Base-by-base conservation (phyloP, 2,888 invertebrate genomes). In the Dione vanillae region DNA sequence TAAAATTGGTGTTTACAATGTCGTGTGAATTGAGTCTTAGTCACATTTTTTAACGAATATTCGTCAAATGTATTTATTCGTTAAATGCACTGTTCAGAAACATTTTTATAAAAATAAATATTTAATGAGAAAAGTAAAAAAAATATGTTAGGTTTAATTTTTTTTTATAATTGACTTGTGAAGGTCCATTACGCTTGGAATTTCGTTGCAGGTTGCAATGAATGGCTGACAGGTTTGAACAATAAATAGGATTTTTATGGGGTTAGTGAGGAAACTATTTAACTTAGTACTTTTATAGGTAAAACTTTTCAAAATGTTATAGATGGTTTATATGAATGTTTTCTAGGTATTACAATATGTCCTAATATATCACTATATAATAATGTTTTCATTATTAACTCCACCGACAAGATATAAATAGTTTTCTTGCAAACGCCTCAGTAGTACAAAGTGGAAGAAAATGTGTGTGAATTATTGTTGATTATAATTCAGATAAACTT, bases 401-500 rank as follows among this genome's bases (percentile, higher is more conserved):
- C 35, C 35, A 65, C 49, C 41, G 56, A 52, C 70, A 51, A 72
- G 49, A 73, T 66, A 61, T 40, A 71, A 72, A 68, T 77, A 72
- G 71, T 72, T 78, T 83, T 79, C 84, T 85, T 84, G 83, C 85
- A 83, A 84, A 84, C 80, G 81, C 79, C 78, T 69, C 73, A 67
- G 80, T 78, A 85, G 86, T 88, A 87, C 86, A 87, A 87, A 87
- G 80, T 84, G 82, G 80, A 83, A 84, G 80, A 82, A 80, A 80
- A 73, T 74, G 72, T 75, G 73, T 78, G 35, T 66, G 62, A 72
- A 67, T 69, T 68, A 68, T 68, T 51, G 41, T 37, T 54, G 54
- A 37, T 54, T 54, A 71, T 69, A 58, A 68, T 70, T 65, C 58
- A 68, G 16, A 14, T 27, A 68, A 52, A 10, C 12, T 59, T 69